A percentile compares a stretch with the other conserved stretches of the same genome.
These are phyloP conservation scores for Etia nguti DNA, from an alignment of 2,113 vertebrate species.

Conservation along the genomic window DNA sequence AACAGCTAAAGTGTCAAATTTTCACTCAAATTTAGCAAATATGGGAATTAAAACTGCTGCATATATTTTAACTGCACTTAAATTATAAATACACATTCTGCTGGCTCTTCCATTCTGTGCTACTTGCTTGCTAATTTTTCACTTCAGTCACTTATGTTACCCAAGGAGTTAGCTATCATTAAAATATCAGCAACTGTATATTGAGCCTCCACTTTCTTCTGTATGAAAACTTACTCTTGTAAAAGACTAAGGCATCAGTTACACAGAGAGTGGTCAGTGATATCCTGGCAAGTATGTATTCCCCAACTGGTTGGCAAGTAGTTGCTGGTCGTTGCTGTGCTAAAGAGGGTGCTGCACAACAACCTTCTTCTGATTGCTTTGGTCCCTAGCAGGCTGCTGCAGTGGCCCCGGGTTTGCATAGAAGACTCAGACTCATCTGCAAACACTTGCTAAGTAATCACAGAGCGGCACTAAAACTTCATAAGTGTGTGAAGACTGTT, in stretches of 20 bases:
- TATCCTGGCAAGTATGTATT: not conserved
- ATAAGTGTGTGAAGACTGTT: not conserved
- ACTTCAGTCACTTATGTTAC: not conserved
- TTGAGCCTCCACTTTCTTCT: not conserved
- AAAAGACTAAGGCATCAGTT: not conserved
- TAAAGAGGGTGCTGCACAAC: not conserved
- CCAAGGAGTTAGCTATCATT: not conserved
- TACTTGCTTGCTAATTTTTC: not conserved
- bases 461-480: not conserved
- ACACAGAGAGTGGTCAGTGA: not conserved
- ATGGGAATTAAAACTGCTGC: not conserved
- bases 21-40: not conserved
- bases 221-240: not conserved
- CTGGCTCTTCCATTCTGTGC: not conserved
- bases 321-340: not conserved
- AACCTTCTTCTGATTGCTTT: not conserved
- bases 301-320: not conserved
- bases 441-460: not conserved
- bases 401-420: not conserved
- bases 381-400: not conserved
- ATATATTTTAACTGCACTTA: not conserved
- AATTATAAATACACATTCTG: not conserved
- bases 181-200: not conserved
- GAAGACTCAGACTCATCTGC: not conserved
- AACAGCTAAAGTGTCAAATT: not conserved